Evolutionary conservation across 2,888 invertebrate species (phyloP).

Genomic region (Tuta absoluta): DNA sequence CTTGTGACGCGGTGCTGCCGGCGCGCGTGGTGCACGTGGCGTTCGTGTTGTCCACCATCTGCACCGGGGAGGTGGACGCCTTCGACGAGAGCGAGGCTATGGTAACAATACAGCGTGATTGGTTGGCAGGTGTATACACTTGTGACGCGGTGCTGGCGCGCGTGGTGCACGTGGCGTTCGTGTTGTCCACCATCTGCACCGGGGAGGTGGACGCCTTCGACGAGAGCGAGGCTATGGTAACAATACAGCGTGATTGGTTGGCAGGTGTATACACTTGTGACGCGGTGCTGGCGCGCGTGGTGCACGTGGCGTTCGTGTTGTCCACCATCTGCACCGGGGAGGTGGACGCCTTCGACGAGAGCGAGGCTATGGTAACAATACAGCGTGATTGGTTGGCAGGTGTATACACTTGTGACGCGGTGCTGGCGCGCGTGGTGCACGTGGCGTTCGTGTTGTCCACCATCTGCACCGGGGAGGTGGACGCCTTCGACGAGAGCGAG

Average conservation of each 20-base stretch:
- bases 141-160: conserved; percentile 81
- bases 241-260: background rate
- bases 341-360: conserved; percentile 81
- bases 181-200: conserved; percentile 57
- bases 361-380: conserved; percentile 85
- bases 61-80: conserved; percentile 75
- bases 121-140: conserved; percentile 56
- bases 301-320: conserved; percentile 83
- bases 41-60: conserved; percentile 74
- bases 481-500: too few relatives aligned
- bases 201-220: conserved; percentile 83
- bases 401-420: too few relatives aligned
- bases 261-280: conserved; percentile 72
- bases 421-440: too few relatives aligned
- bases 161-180: conserved; percentile 84
- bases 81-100: conserved; percentile 84
- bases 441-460: too few relatives aligned
- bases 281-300: conserved; percentile 78
- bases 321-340: conserved; percentile 68
- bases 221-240: conserved; percentile 83
- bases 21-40: conserved; percentile 83
- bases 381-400: too few relatives aligned
- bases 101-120: conserved; percentile 58
- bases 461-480: too few relatives aligned
- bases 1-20: conserved; percentile 78